Evolutionary conservation across 2,797 vertebrate genomes (phyloP).

Genomic region (Eupleurogrammus muticus): DNA sequence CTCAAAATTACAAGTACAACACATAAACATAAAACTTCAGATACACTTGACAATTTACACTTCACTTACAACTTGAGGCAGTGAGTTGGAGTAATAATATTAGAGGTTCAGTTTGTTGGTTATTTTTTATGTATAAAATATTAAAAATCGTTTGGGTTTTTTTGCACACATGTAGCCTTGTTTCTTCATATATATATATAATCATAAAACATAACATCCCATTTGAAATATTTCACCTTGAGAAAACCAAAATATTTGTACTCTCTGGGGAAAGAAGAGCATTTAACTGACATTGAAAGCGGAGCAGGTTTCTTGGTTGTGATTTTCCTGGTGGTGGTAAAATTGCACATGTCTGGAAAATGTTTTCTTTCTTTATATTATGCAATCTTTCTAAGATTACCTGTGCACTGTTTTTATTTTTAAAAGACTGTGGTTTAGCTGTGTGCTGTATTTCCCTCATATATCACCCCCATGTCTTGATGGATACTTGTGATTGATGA

Average conservation of each 20-base stretch:
- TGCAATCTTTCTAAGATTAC: conserved; percentile 77
- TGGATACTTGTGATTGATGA: conserved; percentile 37
- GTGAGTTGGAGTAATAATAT: background rate
- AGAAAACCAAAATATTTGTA: conserved; percentile 8
- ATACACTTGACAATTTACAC: too few relatives aligned
- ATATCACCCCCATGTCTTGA: conserved; percentile 38
- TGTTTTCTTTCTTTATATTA: conserved; percentile 72
- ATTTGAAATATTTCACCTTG: background rate
- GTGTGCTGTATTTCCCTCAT: conserved; percentile 60
- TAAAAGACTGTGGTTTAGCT: conserved; percentile 59
- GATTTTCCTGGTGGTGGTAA: conserved; percentile 61
- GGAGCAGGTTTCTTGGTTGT: conserved; percentile 14
- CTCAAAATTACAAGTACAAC: too few relatives aligned
- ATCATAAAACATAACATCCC: conserved; percentile 5
- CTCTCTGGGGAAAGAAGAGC: conserved; percentile 7
- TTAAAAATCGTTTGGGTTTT: background rate
- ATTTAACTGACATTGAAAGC: background rate
- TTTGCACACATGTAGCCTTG: conserved; percentile 70
- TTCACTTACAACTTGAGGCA: background rate
- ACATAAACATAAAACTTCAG: background rate
- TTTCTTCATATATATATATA: conserved; percentile 5
- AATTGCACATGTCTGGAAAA: conserved; percentile 73
- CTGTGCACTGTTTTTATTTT: conserved; percentile 69
- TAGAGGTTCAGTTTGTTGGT: background rate
- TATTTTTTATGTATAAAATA: conserved; percentile 15